phyloP scores from a whole-genome alignment of 2,113 vertebrate genomes.

The Barnardius zonarius region DNA sequence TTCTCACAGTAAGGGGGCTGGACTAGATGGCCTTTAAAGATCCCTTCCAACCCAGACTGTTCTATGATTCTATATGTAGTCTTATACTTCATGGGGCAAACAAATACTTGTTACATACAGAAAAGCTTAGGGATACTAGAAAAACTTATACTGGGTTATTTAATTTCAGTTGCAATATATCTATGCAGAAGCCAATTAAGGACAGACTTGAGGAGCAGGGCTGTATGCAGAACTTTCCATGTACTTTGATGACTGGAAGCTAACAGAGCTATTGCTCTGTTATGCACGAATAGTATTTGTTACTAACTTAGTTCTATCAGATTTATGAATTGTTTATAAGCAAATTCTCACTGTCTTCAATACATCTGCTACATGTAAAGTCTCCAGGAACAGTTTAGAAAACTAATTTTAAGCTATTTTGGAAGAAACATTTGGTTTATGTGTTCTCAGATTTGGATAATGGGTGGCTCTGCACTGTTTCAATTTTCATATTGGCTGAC shows the following conservation, averaged over 20 bases:
- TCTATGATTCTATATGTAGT: not conserved
- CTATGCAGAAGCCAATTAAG: not conserved
- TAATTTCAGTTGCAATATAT: not conserved
- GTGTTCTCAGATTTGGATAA: not conserved
- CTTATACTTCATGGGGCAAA: not conserved
- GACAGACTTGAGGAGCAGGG: not conserved
- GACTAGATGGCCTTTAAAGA: not conserved
- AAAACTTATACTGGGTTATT: not conserved
- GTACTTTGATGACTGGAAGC: not conserved
- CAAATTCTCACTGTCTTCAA: not conserved
- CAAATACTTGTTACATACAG: not conserved
- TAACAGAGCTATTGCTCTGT: not conserved
- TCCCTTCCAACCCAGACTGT: not conserved
- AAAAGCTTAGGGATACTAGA: not conserved
- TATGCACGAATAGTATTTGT: not conserved
- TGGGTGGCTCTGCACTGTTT: not conserved
- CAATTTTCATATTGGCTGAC: not conserved
- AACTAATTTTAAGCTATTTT: not conserved
- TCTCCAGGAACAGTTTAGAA: not conserved
- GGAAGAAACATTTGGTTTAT: not conserved
- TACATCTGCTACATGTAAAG: not conserved
- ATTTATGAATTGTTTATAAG: not conserved
- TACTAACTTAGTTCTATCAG: not conserved
- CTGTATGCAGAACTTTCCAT: not conserved
- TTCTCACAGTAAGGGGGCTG: not conserved